These are phyloP conservation scores for Paguma larvata DNA, from an alignment of 2,797 vertebrate species.

Conservation along the genomic window DNA sequence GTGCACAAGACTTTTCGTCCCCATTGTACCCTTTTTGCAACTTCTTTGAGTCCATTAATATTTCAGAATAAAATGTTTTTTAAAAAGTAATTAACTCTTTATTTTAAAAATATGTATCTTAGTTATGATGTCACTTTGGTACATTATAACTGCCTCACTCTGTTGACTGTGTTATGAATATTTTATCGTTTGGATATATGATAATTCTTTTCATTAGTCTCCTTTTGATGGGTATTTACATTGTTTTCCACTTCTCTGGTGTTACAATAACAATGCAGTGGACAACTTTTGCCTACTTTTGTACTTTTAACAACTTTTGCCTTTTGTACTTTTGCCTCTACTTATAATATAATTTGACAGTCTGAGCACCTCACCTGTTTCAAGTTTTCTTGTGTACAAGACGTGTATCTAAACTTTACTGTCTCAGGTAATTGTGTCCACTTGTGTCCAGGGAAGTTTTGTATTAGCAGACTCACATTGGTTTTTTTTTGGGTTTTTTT, in stretches of 20 bases:
- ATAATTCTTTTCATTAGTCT: neutral
- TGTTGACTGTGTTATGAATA: neutral
- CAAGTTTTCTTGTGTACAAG: neutral
- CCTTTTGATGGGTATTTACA: neutral
- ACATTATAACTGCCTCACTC: neutral
- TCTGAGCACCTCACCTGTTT: neutral
- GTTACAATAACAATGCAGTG: neutral
- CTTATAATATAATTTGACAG: neutral
- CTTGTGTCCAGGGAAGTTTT: neutral
- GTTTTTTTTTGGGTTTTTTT: no score
- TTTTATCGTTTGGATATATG: neutral
- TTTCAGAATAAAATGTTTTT: conserved; percentile 26
- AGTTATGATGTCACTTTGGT: neutral
- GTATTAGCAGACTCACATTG: neutral
- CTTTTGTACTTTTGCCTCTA: neutral
- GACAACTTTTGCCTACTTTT: neutral
- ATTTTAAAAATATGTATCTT: neutral
- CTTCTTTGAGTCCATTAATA: conserved; percentile 18
- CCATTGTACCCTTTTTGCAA: neutral
- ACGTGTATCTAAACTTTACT: neutral
- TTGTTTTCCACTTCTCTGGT: neutral
- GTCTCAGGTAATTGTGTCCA: neutral
- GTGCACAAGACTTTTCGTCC: neutral
- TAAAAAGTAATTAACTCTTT: neutral
- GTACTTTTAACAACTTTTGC: no score